Conservation (phyloP, 1,140 invertebrate genomes). For the Drosophila sucinea region DNA sequence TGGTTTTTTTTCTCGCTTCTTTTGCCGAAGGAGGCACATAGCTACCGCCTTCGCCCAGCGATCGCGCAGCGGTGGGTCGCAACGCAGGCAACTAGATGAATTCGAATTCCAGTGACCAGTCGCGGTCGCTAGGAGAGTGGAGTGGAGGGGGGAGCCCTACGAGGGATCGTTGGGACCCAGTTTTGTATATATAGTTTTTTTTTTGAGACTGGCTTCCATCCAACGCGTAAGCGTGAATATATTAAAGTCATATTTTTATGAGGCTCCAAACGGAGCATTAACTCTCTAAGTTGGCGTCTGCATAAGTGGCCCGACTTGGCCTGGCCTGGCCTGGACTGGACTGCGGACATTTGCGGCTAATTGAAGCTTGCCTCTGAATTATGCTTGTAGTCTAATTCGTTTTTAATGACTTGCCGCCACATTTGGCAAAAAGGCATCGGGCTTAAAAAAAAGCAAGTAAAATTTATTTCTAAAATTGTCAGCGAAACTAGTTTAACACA, state of each 20-base stretch:
- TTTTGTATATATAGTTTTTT: not conserved
- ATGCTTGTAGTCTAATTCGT: slow-evolving; percentile 73
- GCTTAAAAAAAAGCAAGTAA: slow-evolving; percentile 17
- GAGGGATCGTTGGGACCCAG: slow-evolving; percentile 26
- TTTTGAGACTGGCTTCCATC: slow-evolving; percentile 29
- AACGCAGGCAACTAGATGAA: not conserved
- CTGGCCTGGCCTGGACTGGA: slow-evolving; percentile 2
- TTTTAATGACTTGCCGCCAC: slow-evolving; percentile 67
- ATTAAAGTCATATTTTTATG: slow-evolving; percentile 82
- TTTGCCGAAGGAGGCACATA: slow-evolving; percentile 28
- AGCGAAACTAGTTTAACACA: slow-evolving; percentile 51
- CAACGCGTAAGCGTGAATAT: slow-evolving; percentile 80
- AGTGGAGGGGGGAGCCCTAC: not conserved
- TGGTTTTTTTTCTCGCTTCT: not conserved
- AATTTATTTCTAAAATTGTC: slow-evolving; percentile 56
- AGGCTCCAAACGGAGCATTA: slow-evolving; percentile 75
- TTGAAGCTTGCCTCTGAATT: slow-evolving; percentile 60
- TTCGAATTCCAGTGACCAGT: slow-evolving; percentile 10
- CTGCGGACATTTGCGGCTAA: slow-evolving; percentile 30
- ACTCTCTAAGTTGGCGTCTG: slow-evolving; percentile 32
- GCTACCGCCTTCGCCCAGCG: slow-evolving; percentile 41
- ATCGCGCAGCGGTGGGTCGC: slow-evolving; percentile 9
- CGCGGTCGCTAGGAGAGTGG: not conserved
- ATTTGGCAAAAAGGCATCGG: slow-evolving; percentile 53
- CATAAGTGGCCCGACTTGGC: slow-evolving; percentile 52